Evolutionary conservation across 1,140 invertebrate species (phyloP).

Genomic region (Pseudomyrmex flavicornis): DNA sequence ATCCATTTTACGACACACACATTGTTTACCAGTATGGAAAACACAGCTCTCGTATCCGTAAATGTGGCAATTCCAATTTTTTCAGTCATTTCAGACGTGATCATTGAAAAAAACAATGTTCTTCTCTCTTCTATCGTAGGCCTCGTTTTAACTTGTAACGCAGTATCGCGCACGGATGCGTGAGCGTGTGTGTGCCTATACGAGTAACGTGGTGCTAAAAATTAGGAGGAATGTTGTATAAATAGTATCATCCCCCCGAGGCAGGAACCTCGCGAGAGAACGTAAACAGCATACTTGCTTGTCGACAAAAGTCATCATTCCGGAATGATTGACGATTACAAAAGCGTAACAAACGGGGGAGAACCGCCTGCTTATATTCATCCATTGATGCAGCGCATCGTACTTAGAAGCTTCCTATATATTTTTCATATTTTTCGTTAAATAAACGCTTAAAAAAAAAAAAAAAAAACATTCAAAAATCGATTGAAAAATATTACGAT

Average conservation of each 20-base stretch:
- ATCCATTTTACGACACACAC: neutral
- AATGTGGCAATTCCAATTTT: too few species aligned
- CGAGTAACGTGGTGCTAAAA: constrained; percentile 59
- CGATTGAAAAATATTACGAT: neutral
- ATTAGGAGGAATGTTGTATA: constrained; percentile 72
- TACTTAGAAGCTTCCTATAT: too few species aligned
- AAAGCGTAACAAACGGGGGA: neutral
- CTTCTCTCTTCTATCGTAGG: neutral
- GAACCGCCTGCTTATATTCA: too few species aligned
- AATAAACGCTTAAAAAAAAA: neutral
- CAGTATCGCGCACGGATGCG: neutral
- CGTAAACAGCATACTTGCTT: constrained; percentile 64
- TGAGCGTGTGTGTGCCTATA: constrained; percentile 45
- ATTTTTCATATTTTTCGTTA: too few species aligned
- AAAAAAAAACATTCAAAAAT: neutral
- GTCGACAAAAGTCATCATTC: constrained; percentile 35
- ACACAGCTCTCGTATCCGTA: too few species aligned
- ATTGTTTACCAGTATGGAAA: neutral
- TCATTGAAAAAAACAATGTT: constrained; percentile 16
- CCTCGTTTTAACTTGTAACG: constrained; percentile 28
- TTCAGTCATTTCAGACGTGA: neutral
- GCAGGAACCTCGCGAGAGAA: constrained; percentile 69
- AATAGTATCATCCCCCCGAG: constrained; percentile 62
- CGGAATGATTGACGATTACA: constrained; percentile 25
- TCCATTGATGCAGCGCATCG: too few species aligned